Conservation (phyloP, 2,888 invertebrate genomes). For the Coleophora flavipennella region DNA sequence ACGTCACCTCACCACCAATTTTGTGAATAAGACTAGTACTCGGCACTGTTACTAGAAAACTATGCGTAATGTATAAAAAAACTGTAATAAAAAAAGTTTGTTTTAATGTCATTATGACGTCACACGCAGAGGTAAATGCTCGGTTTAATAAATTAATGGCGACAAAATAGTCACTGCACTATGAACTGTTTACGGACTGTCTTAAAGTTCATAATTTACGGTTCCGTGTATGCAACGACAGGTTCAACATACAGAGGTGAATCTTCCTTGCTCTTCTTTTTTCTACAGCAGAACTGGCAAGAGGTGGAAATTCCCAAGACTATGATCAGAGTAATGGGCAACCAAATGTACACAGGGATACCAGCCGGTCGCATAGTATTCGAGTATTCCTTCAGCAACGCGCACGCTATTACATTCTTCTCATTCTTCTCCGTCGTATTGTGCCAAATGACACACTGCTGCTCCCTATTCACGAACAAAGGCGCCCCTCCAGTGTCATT, state of each 20-base stretch:
- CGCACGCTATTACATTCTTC: constrained; percentile 43
- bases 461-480: constrained; percentile 36
- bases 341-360: constrained; percentile 53
- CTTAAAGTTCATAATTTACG: too few relatives aligned
- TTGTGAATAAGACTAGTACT: too few relatives aligned
- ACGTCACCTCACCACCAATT: too few relatives aligned
- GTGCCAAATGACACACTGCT: constrained; percentile 56
- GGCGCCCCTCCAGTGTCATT: constrained; percentile 28
- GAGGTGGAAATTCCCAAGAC: constrained; percentile 38
- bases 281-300: constrained; percentile 38
- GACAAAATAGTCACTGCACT: too few relatives aligned
- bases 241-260: constrained; percentile 35
- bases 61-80: too few relatives aligned
- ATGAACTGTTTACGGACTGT: too few relatives aligned
- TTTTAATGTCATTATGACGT: too few relatives aligned
- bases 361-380: constrained; percentile 47
- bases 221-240: constrained; percentile 26
- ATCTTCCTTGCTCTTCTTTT: constrained; percentile 32
- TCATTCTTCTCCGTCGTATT: constrained; percentile 39
- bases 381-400: constrained; percentile 47
- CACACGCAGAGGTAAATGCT: too few relatives aligned
- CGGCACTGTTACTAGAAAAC: too few relatives aligned
- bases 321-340: constrained; percentile 39
- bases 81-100: too few relatives aligned
- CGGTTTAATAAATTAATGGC: too few relatives aligned